Evolutionary conservation across 2,113 vertebrate genomes (phyloP).

Genomic region (Macrotis lagotis): DNA sequence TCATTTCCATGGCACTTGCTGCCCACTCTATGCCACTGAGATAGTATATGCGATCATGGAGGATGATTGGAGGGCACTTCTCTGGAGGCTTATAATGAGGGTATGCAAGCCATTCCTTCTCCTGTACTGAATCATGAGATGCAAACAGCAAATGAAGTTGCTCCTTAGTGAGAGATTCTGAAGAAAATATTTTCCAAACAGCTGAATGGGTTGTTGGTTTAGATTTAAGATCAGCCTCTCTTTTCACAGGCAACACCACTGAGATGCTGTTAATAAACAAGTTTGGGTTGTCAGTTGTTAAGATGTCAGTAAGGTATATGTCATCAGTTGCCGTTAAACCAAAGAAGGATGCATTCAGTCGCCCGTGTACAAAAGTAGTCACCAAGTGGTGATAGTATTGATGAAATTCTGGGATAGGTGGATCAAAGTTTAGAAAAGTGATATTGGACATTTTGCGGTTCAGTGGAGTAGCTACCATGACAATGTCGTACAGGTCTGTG

Average conservation of each 20-base stretch:
- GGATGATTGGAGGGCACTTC: conserved; percentile 87
- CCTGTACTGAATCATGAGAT: conserved; percentile 85
- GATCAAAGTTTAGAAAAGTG: conserved; percentile 89
- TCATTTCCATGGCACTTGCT: conserved; percentile 95
- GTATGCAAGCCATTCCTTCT: conserved; percentile 90
- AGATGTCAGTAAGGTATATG: conserved; percentile 82
- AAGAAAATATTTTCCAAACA: conserved; percentile 93
- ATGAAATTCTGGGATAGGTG: conserved; percentile 85
- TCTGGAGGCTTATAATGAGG: conserved; percentile 87
- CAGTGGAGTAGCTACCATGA: conserved; percentile 92
- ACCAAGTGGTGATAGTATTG: conserved; percentile 87
- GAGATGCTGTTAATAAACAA: conserved; percentile 86
- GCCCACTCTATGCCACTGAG: conserved; percentile 90
- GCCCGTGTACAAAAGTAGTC: conserved; percentile 89
- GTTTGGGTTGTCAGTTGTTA: conserved; percentile 87
- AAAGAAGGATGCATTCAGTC: conserved; percentile 90
- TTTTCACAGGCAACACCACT: conserved; percentile 79
- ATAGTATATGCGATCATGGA: conserved; percentile 92
- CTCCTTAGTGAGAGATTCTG: conserved; percentile 81
- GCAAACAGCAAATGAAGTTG: conserved; percentile 88
- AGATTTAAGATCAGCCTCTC: conserved; percentile 35
- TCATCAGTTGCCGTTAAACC: conserved; percentile 78
- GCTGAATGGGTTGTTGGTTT: conserved; percentile 57
- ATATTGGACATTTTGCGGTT: conserved; percentile 88
- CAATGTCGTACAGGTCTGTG: conserved; percentile 89